Base-by-base conservation (phyloP, 2,888 invertebrate species). In the Pilophorus perplexus region DNA sequence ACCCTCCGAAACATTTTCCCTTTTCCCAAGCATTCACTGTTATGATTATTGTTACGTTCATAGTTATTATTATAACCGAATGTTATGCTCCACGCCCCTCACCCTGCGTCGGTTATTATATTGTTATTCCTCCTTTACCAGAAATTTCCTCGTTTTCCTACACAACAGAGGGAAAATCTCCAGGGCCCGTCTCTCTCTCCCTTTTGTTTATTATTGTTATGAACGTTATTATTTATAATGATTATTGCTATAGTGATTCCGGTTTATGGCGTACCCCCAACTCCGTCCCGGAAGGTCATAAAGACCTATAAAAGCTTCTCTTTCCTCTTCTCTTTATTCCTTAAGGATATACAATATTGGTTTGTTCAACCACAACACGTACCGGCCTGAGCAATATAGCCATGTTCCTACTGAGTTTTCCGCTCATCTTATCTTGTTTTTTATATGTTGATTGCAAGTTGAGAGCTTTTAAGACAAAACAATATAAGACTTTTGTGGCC, bases 31-130 rank as follows among this genome's bases (percentile, higher is more conserved):
- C 22, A 22, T 42, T 44, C 68, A 69, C 69, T 68, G 70, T 71
- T 70, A 70, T 69, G 70, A 70, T 71, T 71, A 71, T 71, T 71
- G 70, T 71, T 70, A 70, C 65, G 68, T 64, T 70, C 68, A 70
- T 70, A 68, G 70, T 68, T 71, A 71, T 71, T 71, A 70, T 71
- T 68, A 69, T 69, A 67, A 66, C 67, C 60, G 44, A 27, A 23
- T n/a, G n/a, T n/a, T n/a, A n/a, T n/a, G n/a, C n/a, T n/a, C n/a
- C 16, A 18, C 55, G 8, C 55, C 37, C 20, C 18, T 37, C 20
- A 10, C 46, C 3, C 42, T 25, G 44, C 37, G 46, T 65, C 70
- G 70, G 70, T 71, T 71, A 71, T 70, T 70, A 70, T 71, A 71
- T 71, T 71, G 71, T 71, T 71, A 71, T 71, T 68, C 70, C 42